Conservation (phyloP, 23 tunicate species). For the Phallusia fumigata region DNA sequence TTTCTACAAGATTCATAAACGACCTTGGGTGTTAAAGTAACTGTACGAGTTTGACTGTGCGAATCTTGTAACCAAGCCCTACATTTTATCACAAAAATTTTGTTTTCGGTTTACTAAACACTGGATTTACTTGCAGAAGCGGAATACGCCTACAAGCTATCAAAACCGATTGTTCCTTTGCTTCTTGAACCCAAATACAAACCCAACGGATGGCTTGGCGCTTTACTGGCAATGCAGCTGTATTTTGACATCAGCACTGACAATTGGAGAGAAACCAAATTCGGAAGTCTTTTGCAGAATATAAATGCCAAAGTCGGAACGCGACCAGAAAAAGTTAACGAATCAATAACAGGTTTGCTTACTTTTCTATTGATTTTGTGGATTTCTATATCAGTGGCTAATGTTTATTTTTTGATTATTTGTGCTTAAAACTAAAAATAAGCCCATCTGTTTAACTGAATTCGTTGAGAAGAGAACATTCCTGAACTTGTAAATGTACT, state of each 20-base stretch:
- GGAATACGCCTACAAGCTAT: conserved; percentile 69
- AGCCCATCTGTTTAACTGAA: too few species aligned
- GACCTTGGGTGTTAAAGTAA: too few species aligned
- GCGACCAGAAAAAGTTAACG: neutral
- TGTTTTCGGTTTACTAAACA: too few species aligned
- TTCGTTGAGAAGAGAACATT: too few species aligned
- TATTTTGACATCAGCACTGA: conserved; percentile 22
- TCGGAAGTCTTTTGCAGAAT: neutral
- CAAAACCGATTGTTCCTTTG: conserved; percentile 55
- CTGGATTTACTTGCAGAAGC: conserved; percentile 50
- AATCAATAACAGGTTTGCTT: neutral
- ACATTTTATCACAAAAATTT: neutral
- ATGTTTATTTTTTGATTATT: too few species aligned
- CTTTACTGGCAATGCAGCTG: conserved; percentile 41
- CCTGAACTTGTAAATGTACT: too few species aligned
- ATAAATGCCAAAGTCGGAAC: neutral
- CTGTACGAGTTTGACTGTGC: too few species aligned
- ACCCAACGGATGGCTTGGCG: conserved; percentile 82
- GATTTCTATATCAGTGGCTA: too few species aligned
- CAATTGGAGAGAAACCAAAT: neutral
- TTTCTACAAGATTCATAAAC: too few species aligned
- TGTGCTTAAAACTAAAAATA: too few species aligned
- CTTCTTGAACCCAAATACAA: conserved; percentile 37
- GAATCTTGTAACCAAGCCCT: neutral
- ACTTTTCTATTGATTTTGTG: neutral